phyloP scores from a whole-genome alignment of 2,888 invertebrate genomes.

The Hyles lineata region DNA sequence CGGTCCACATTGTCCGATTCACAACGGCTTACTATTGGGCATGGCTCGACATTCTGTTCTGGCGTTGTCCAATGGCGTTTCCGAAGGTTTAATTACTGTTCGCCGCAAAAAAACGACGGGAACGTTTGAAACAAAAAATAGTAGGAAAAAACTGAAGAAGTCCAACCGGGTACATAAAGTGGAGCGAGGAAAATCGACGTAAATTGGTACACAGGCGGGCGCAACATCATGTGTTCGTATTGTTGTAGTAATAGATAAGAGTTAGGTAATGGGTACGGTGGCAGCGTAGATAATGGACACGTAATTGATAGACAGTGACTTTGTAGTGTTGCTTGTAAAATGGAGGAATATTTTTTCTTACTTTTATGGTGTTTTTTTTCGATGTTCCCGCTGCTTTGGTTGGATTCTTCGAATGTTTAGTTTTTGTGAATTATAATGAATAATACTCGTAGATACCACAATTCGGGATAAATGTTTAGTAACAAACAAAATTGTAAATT shows the following conservation, averaged over 20 bases:
- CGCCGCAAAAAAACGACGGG: constrained; percentile 32
- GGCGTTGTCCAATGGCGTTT: constrained; percentile 36
- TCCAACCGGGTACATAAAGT: constrained; percentile 28
- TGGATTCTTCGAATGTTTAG: background rate
- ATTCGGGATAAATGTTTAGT: too few relatives aligned
- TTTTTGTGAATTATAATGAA: constrained; percentile 1
- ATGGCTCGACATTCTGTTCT: constrained; percentile 30
- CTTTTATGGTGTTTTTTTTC: background rate
- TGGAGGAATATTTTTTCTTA: background rate
- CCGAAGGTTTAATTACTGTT: constrained; percentile 38
- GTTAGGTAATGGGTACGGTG: constrained; percentile 28
- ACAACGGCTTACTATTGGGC: constrained; percentile 44
- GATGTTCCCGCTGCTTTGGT: background rate
- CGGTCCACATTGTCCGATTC: constrained; percentile 40
- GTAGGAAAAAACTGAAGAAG: constrained; percentile 17
- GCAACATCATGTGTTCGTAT: constrained; percentile 29
- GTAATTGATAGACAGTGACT: constrained; percentile 33
- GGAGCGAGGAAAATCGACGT: constrained; percentile 32
- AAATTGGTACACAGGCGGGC: constrained; percentile 32
- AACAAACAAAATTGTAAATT: too few relatives aligned
- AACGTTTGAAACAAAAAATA: constrained; percentile 33
- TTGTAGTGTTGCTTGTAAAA: constrained; percentile 25
- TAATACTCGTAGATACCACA: too few relatives aligned
- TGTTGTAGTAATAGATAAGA: constrained; percentile 30
- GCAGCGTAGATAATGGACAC: constrained; percentile 32